Evolutionary conservation across 2,113 vertebrate genomes (phyloP), one percentile per base, ranked within the genome.

Genomic region (Anthoscopus minutus): DNA sequence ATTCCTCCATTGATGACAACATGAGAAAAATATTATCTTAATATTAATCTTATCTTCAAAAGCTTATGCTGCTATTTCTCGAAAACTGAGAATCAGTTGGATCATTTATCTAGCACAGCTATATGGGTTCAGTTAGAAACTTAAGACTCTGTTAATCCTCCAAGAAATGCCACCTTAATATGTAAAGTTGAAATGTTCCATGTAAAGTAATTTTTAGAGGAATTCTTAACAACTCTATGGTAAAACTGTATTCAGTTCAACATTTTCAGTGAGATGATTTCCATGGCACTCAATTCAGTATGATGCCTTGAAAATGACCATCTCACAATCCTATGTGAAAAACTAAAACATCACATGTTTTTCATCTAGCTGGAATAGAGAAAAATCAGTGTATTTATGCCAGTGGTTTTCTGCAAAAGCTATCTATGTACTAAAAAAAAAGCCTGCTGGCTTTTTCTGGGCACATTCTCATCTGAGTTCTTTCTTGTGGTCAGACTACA

Each of bases 1-100:
- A 97, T 95, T 94, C 89, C 88, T 96, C n/a, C 45, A 88, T 89
- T 83, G 92, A 95, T 96, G 95, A 96, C 92, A 97, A 86, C 90
- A 94, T 93, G 92, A 96, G 95, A 97, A 93, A 96, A 96, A 74
- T 33, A 90, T 86, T 93, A 96, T 96, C 95, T 78, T 86, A 93
- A 65, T 90, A 86, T 84, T 83, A 88, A 94, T 93, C 90, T 94
- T 71, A 88, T 88, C 88, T 92, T 90, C 86, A 92, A 92, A 94
- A 92, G 76, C 40, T 93, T 84, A 61, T 92, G 67, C 76, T 92
- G 50, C 60, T 89, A 33, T 89, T 93, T 96, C 92, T 94, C 30
- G 15, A 94, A 96, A 96, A 83, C 50, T 64, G 79, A 86, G 40
- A n/a, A n/a, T 25, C 77, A n/a, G n/a, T 57, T 64, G 40, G 40